Base-by-base conservation (phyloP, 2,888 invertebrate species). In the Drosophila merina region DNA sequence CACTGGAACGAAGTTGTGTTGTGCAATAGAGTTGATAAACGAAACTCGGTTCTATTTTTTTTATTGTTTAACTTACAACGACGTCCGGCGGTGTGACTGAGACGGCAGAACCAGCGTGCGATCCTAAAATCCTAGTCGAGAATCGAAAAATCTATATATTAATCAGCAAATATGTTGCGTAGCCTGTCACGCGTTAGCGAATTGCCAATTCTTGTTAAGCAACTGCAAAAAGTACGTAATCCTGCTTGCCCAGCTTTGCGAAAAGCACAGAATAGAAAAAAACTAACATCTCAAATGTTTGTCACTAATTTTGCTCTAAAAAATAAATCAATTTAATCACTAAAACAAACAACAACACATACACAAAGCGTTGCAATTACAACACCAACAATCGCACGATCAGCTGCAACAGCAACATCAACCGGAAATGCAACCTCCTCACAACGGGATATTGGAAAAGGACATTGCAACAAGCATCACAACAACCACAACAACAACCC, bases 171-270 rank as follows among this genome's bases (percentile, higher is more conserved):
- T 76, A 90, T 90, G 90, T 86, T 90, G 74, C 90, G 90, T 70
- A 77, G 88, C 71, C 68, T 89, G 62, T 76, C 89, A 74, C 86
- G 87, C 78, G 77, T 79, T 75, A 76, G 77, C 69, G 90, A 90
- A 79, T 60, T 90, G 69, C 91, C 90, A 58, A 76, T 86, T 75
- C 76, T 90, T 76, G 82, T 81, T 48, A 90, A 86, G 73, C 90
- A 90, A 87, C 85, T 90, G 79, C 89, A 90, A 88, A 90, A 90
- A 89, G 89, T 90, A 90, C 86, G 89, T 89, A 89, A 82, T 64
- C 54, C 57, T 55, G 57, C 52, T 25, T 51, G 59, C 58, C 63
- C 62, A 56, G 50, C 42, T 59, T 59, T 68, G 2, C 28, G 8
- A 25, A 44, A 44, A 44, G 42, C 36, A 30, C 9, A 25, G 4